Evolutionary conservation across 2,888 invertebrate species (phyloP), one percentile per base, ranked within the genome.

Genomic region (Thera britannica): DNA sequence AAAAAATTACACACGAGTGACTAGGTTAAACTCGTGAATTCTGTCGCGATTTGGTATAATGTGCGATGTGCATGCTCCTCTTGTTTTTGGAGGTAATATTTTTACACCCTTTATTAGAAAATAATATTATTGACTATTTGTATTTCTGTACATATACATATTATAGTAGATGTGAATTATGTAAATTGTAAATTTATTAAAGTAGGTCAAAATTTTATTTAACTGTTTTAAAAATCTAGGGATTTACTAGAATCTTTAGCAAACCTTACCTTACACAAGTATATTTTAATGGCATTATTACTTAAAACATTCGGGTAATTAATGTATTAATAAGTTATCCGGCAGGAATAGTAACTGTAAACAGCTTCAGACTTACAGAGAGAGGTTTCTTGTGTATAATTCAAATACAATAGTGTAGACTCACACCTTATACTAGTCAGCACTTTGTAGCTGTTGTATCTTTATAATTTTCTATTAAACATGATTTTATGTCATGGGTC

Each of bases 111-210:
- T 46, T 46, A 46, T 46, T 41, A 46, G 44, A 46, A 46, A 46
- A 46, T 46, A 80, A 59, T 66, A 55, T 55, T 44, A 12, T n/a
- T 38, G 7, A 6, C 11, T 55, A 38, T 2, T 73, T 72, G 69
- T 75, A 68, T 75, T 72, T 72, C 67, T 76, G 76, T 76, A 75
- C 75, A 74, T 65, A 61, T 68, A 23, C 23, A 23, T 51, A 66
- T 72, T 48, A 65, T 66, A 62, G 77, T 78, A 79, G 79, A 73
- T 79, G 77, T 80, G 75, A 78, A 78, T 76, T 75, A 72, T 81
- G 77, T 79, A 79, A 78, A 78, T 76, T 81, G 79, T 82, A 80
- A 76, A 80, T 78, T 77, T 72, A 72, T 71, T 70, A 70, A 67
- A 70, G 68, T 75, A 72, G 58, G 59, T 36, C n/a, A 12, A 5